phyloP scores from a whole-genome alignment of 92 coral and sea anemone species.

The Bergia puertoricense region DNA sequence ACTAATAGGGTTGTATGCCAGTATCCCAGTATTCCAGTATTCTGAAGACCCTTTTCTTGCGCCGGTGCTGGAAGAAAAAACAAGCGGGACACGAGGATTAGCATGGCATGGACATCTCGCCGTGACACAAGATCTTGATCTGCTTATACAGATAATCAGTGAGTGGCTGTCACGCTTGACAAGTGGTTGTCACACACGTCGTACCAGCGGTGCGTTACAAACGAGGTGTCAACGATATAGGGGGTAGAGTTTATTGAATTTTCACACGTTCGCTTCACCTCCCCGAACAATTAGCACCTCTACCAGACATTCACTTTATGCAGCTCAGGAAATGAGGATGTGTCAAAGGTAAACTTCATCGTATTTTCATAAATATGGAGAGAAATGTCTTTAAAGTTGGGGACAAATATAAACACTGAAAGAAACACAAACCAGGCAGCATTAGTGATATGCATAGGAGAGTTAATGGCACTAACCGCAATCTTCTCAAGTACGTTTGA shows the following conservation, averaged over 20 bases:
- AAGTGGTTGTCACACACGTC: not conserved
- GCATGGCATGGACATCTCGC: not conserved
- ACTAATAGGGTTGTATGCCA: too few species aligned
- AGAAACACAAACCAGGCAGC: too few species aligned
- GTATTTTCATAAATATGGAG: not conserved
- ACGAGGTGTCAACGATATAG: constrained; percentile 41
- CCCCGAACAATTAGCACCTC: constrained; percentile 48
- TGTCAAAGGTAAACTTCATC: not conserved
- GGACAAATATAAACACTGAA: too few species aligned
- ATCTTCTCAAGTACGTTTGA: too few species aligned
- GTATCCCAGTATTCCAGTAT: too few species aligned
- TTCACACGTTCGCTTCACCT: constrained; percentile 36
- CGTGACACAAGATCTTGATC: constrained; percentile 11
- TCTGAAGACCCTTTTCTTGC: too few species aligned
- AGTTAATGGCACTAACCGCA: too few species aligned
- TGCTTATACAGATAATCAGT: constrained; percentile 7
- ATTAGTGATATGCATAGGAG: too few species aligned
- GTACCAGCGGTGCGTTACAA: constrained; percentile 23
- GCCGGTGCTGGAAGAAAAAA: too few species aligned
- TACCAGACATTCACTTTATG: constrained; percentile 24
- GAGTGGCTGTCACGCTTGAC: not conserved
- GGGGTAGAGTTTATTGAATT: constrained; percentile 40
- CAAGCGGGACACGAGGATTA: not conserved
- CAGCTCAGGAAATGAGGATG: not conserved
- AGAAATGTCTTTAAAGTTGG: too few species aligned